These are phyloP conservation scores for Lochmaea crataegi DNA, from an alignment of 2,888 invertebrate genomes.

Conservation along the genomic window DNA sequence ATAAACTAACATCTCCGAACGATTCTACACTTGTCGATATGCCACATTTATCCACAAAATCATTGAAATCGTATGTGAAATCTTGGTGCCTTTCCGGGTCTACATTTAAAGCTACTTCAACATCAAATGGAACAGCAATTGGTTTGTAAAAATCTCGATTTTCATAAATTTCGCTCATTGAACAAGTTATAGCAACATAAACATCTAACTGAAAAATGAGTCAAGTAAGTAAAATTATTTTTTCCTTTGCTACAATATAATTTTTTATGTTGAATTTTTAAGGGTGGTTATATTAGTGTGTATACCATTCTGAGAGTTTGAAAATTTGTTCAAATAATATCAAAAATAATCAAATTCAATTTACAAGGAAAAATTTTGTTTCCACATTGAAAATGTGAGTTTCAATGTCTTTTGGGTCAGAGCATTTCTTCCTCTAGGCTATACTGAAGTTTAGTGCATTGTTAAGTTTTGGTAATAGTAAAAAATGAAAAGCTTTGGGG, in stretches of 20 bases:
- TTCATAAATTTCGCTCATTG: slow-evolving; percentile 87
- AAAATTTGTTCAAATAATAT: no score
- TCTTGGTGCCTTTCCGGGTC: slow-evolving; percentile 59
- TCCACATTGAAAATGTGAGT: no score
- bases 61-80: slow-evolving; percentile 76
- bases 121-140: slow-evolving; percentile 90
- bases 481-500: neutral
- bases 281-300: no score
- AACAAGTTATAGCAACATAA: slow-evolving; percentile 92
- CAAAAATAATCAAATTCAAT: no score
- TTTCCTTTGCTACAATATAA: no score
- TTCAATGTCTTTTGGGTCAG: no score
- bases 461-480: no score
- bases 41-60: slow-evolving; percentile 67
- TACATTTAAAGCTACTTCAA: slow-evolving; percentile 84
- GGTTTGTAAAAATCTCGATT: slow-evolving; percentile 90
- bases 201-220: slow-evolving; percentile 78
- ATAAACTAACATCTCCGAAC: slow-evolving; percentile 75
- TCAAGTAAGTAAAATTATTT: no score
- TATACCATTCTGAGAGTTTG: no score
- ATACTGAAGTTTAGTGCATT: slow-evolving; percentile 43
- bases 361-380: no score
- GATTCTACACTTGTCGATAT: slow-evolving; percentile 34
- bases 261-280: no score
- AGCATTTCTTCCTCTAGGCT: no score